A percentile compares a stretch with the other conserved stretches of the same genome.
phyloP scores from a whole-genome alignment of 2,888 invertebrate genomes.

The Phorcus lineatus region DNA sequence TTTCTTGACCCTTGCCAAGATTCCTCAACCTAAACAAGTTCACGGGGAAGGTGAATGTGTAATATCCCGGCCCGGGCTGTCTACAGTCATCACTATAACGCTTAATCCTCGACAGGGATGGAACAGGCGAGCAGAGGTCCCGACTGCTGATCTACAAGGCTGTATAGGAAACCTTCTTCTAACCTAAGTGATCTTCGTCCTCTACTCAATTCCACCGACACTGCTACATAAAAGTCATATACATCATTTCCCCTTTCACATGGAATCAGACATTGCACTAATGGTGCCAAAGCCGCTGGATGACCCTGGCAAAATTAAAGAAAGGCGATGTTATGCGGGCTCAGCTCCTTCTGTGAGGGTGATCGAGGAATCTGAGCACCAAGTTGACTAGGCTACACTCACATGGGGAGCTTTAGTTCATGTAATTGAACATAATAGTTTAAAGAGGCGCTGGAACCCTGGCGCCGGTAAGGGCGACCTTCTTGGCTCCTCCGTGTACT shows the following conservation, averaged over 20 bases:
- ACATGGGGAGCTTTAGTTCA: background rate
- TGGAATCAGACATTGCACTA: background rate
- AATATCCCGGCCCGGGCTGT: background rate
- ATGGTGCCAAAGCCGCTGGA: background rate
- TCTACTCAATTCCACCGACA: background rate
- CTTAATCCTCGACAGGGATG: background rate
- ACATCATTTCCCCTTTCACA: background rate
- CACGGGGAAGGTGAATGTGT: background rate
- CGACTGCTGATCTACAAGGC: background rate
- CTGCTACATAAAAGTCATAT: background rate
- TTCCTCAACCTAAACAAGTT: background rate
- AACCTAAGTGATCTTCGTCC: background rate
- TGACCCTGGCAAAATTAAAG: background rate
- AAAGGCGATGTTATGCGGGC: background rate
- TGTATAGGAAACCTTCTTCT: background rate
- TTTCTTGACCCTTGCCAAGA: background rate
- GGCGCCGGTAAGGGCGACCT: background rate
- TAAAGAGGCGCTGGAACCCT: background rate
- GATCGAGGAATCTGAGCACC: background rate
- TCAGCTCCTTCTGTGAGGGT: background rate
- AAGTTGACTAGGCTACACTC: background rate
- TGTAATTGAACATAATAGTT: conserved; percentile 4
- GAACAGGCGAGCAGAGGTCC: background rate
- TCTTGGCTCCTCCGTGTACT: background rate
- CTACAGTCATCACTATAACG: background rate